Percentiles rank a stretch among this genome's conserved stretches.
Conservation (phyloP, 2,888 invertebrate species). For the Autographa pulchrina region DNA sequence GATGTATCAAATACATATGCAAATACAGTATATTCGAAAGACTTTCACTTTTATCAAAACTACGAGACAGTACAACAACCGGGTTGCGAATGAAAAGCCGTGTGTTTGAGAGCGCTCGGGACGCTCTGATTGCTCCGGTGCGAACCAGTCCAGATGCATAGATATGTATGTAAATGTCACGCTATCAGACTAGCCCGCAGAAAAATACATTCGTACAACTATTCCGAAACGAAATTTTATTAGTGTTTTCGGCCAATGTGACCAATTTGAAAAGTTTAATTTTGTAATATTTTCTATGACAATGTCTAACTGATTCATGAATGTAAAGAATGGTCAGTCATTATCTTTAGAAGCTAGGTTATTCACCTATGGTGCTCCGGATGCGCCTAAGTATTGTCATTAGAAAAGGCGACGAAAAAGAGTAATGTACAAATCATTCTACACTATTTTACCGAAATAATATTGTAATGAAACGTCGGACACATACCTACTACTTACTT, state of each 20-base stretch:
- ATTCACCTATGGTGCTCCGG: no score
- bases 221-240: not conserved
- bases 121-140: conserved; percentile 65
- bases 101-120: conserved; percentile 50
- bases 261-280: no score
- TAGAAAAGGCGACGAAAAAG: no score
- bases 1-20: conserved; percentile 2
- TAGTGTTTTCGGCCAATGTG: not conserved
- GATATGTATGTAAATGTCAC: conserved; percentile 56
- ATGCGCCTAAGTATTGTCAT: no score
- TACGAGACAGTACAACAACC: conserved; percentile 33
- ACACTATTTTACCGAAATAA: no score
- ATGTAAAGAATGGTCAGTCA: no score
- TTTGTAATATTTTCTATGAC: no score
- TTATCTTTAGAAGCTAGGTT: no score
- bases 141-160: conserved; percentile 60
- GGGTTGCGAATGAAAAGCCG: conserved; percentile 47
- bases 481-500: no score
- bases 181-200: conserved; percentile 14
- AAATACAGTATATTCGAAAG: conserved; percentile 17
- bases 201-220: conserved; percentile 18
- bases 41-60: conserved; percentile 49
- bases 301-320: no score
- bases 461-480: no score
- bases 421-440: no score